Evolutionary conservation across 2,888 invertebrate species (phyloP), one percentile per base, ranked within the genome.

Genomic region (Anagyrus pseudococci): DNA sequence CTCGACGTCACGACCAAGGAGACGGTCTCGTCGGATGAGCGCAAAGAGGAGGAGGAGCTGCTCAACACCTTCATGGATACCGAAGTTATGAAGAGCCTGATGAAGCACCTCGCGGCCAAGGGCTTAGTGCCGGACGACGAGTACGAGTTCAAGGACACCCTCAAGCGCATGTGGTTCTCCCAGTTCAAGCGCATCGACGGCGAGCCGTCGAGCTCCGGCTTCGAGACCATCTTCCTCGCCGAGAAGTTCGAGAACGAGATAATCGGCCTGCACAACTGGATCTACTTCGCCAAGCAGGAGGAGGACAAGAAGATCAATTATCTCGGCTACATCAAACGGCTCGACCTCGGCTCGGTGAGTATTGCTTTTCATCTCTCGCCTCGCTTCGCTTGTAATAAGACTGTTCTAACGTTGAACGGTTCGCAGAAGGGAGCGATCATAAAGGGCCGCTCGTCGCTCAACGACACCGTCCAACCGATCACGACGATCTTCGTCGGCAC

Each of bases 161-260:
- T 92, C 15, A 89, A 88, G 75, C 87, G 88, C 58, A 82, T 92
- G 10, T 93, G 92, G 92, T 93, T 92, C 75, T 89, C 89, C 19
- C 86, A 92, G 72, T 96, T 95, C 77, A 89, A 93, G 4, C 85
- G 94, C 69, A 89, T 91, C 60, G 85, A 86, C 73, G 90, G 91
- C 25, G 87, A 87, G 73, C 85, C 92, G 10, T 92, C 95, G 57
- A 95, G 95, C 71, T 93, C 93, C 43, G 96, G 94, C 1, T 96
- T 96, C 76, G 97, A 97, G 81, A 96, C 96, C 71, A 88, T 94
- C 15, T 95, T 95, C 78, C 85, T 96, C 1, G 93, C 94, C 0
- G 96, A 97, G 84, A 77, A 84, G 19, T 85, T 86, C 70, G 89
- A 90, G 72, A 86, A 87, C 47, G 89, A 88, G 72, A 84, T 88